Evolutionary conservation across 2,888 invertebrate species (phyloP).

Genomic region (Epirrhoe alternata): DNA sequence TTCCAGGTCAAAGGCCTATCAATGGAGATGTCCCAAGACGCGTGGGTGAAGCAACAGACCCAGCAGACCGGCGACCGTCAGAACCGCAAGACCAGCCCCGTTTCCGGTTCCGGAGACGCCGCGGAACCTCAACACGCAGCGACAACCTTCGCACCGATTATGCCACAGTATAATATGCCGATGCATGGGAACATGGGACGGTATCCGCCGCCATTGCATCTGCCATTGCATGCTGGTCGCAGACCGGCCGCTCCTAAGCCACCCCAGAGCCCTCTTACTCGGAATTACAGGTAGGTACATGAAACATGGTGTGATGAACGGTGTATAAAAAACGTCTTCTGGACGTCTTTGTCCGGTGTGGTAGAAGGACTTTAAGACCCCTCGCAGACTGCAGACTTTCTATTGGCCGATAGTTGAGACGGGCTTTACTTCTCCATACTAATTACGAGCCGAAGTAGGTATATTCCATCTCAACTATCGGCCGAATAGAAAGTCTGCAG

Average conservation of each 20-base stretch:
- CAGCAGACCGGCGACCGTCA: slow-evolving; percentile 75
- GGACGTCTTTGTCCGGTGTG: too few relatives aligned
- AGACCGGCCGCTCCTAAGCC: slow-evolving; percentile 79
- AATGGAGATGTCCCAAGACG: slow-evolving; percentile 82
- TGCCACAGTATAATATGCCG: slow-evolving; percentile 74
- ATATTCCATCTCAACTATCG: too few relatives aligned
- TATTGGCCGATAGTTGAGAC: too few relatives aligned
- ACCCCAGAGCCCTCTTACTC: slow-evolving; percentile 82
- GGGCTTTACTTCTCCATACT: too few relatives aligned
- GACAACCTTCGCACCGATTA: slow-evolving; percentile 76
- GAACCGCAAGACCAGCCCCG: slow-evolving; percentile 78
- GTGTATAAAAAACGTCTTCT: too few relatives aligned
- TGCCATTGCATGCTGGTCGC: slow-evolving; percentile 84
- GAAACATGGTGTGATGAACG: too few relatives aligned
- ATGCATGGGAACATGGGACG: slow-evolving; percentile 78
- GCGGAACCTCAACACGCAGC: slow-evolving; percentile 83
- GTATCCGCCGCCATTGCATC: slow-evolving; percentile 86
- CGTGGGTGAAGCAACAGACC: slow-evolving; percentile 80
- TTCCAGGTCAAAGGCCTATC: slow-evolving; percentile 81
- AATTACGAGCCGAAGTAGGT: too few relatives aligned
- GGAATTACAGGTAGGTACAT: slow-evolving; percentile 85
- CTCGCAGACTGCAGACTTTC: too few relatives aligned
- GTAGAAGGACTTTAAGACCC: too few relatives aligned
- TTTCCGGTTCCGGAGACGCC: slow-evolving; percentile 76
- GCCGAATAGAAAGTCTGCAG: too few relatives aligned